Evolutionary conservation across 2,797 vertebrate genomes (phyloP).

Genomic region (Artibeus jamaicensis): DNA sequence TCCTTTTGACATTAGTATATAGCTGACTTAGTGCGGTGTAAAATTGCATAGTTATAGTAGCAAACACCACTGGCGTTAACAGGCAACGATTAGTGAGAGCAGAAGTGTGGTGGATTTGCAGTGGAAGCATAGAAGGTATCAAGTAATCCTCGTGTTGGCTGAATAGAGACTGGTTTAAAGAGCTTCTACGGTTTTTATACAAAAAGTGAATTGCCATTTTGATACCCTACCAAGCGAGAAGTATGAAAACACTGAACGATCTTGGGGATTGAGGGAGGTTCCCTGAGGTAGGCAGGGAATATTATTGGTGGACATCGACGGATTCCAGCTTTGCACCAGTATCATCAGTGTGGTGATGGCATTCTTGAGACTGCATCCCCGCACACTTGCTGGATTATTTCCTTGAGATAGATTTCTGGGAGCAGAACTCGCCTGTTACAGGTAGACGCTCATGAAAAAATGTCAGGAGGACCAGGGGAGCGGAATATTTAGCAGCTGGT

Average conservation of each 20-base stretch:
- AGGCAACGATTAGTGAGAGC: neutral
- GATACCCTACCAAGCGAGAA: neutral
- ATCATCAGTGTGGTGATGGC: neutral
- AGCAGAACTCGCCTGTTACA: neutral
- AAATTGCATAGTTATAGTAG: neutral
- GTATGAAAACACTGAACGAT: neutral
- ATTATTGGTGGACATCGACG: neutral
- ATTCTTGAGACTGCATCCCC: neutral
- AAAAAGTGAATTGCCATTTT: neutral
- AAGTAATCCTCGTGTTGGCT: neutral
- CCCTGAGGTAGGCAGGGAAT: neutral
- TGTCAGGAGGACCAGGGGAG: neutral
- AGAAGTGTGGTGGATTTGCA: neutral
- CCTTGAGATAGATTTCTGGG: neutral
- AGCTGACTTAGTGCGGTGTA: neutral
- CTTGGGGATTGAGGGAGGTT: neutral
- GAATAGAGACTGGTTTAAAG: neutral
- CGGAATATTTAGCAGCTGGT: neutral
- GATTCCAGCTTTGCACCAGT: neutral
- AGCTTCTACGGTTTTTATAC: neutral
- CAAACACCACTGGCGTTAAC: neutral
- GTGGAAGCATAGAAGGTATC: neutral
- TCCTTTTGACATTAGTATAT: neutral
- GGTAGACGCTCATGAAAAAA: neutral
- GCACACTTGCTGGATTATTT: neutral